These are phyloP conservation scores for Solenopsis invicta DNA, from an alignment of 1,140 invertebrate genomes.

Conservation along the genomic window DNA sequence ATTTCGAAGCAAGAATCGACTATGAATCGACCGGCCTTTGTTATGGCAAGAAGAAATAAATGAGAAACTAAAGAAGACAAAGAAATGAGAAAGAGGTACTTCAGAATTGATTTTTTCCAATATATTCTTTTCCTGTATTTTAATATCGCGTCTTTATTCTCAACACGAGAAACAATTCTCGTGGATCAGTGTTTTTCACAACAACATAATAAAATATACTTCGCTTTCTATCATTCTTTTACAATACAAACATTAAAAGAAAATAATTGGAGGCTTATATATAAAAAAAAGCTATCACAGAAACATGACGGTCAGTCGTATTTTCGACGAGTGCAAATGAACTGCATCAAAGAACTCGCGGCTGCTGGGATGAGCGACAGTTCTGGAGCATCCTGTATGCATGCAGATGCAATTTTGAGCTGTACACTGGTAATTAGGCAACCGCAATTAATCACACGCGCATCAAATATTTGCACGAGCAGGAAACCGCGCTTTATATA, in stretches of 20 bases:
- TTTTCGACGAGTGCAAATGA: constrained; percentile 25
- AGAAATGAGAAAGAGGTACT: neutral
- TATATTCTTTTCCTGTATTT: neutral
- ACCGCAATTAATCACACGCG: constrained; percentile 61
- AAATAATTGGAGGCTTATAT: constrained; percentile 2
- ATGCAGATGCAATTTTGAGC: constrained; percentile 55
- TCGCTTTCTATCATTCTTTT: neutral
- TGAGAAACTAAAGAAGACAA: neutral
- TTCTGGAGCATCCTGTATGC: constrained; percentile 23
- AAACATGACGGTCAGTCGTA: neutral
- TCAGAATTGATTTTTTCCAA: neutral
- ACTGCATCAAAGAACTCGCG: constrained; percentile 21
- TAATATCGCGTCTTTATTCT: neutral
- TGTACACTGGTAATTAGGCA: constrained; percentile 55
- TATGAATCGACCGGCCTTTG: no score
- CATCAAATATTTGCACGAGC: constrained; percentile 57
- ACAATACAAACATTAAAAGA: neutral
- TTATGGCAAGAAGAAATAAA: neutral
- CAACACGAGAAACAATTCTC: neutral
- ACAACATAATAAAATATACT: neutral
- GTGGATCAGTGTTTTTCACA: neutral
- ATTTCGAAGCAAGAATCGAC: no score
- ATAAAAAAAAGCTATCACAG: neutral
- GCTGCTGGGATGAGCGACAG: neutral
- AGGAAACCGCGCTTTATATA: constrained; percentile 56